Conservation (phyloP, 2,797 vertebrate genomes). For the Heteromormyrus szaboi region DNA sequence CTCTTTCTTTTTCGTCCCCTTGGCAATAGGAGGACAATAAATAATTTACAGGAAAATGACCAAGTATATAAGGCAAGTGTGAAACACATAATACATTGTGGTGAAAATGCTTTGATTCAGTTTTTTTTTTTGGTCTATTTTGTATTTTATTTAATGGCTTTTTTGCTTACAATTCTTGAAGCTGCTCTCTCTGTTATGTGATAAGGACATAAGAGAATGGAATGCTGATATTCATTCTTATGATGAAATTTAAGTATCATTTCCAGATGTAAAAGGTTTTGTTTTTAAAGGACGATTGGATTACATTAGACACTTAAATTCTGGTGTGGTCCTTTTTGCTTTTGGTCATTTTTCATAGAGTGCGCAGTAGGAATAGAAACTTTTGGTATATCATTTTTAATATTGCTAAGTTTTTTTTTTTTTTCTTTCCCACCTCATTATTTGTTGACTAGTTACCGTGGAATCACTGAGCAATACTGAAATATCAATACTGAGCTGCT, state of each 20-base stretch:
- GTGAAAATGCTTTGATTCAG: neutral
- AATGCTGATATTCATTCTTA: slow-evolving; percentile 1
- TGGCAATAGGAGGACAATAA: neutral
- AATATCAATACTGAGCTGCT: neutral
- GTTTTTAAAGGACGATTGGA: neutral
- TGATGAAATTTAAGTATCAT: neutral
- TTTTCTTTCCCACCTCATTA: neutral
- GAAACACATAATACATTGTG: slow-evolving; percentile 4
- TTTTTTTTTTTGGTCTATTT: neutral
- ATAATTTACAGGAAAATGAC: neutral
- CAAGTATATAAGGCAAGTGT: neutral
- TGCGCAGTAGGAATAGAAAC: neutral
- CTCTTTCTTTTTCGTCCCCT: slow-evolving; percentile 6
- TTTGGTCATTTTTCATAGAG: neutral
- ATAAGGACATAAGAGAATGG: neutral
- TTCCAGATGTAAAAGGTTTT: neutral
- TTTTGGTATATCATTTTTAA: neutral
- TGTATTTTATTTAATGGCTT: neutral
- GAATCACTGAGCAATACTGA: neutral
- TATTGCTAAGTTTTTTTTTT: neutral
- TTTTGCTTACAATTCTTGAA: neutral
- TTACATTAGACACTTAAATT: neutral
- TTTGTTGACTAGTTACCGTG: slow-evolving; percentile 1
- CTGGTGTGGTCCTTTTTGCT: neutral
- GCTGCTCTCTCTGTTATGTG: neutral